Percentiles rank a stretch among this genome's conserved stretches.
Evolutionary conservation across 2,113 vertebrate genomes (phyloP).

Genomic region (Mungos mungo): DNA sequence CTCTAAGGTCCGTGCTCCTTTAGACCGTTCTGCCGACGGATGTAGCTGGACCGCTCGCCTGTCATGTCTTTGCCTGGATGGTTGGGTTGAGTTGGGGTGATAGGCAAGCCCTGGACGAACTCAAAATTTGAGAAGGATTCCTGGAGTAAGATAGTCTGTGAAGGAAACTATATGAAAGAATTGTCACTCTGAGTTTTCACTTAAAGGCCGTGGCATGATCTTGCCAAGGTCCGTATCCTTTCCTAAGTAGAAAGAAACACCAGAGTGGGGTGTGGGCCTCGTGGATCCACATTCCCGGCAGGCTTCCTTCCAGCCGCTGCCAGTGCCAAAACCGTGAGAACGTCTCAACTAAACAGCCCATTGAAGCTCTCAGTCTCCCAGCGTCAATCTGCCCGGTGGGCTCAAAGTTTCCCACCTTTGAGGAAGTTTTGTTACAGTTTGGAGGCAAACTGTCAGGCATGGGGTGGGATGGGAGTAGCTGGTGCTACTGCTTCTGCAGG

Average conservation of each 20-base stretch:
- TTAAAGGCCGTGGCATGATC: neutral
- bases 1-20: rapidly evolving
- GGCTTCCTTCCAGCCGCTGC: neutral
- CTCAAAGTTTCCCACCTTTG: neutral
- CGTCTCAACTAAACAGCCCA: neutral
- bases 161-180: neutral
- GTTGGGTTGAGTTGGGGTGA: neutral
- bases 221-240: neutral
- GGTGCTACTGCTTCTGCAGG: neutral
- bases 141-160: neutral
- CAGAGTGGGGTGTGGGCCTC: too few relatives aligned
- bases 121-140: neutral
- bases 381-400: neutral
- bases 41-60: neutral
- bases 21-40: neutral
- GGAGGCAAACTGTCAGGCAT: neutral
- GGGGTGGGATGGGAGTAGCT: neutral
- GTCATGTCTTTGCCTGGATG: neutral
- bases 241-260: neutral
- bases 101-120: neutral
- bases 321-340: neutral
- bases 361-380: neutral
- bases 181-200: neutral
- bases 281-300: neutral
- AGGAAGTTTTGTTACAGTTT: neutral